Conservation (phyloP, 2,797 vertebrate genomes). For the Tauraco hartlaubi region DNA sequence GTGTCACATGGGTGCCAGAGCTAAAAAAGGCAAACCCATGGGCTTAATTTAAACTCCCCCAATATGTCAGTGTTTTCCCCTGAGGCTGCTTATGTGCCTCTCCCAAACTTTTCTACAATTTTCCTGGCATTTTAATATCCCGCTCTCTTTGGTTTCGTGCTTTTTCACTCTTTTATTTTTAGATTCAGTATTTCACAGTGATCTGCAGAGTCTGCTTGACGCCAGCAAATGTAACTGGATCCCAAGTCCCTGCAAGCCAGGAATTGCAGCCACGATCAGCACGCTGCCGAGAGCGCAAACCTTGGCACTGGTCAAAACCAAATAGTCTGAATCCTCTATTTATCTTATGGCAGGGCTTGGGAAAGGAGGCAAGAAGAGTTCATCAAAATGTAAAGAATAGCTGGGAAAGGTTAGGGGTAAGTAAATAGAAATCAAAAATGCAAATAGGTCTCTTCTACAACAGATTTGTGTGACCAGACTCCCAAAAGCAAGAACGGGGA, state of each 20-base stretch:
- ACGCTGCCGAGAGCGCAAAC: constrained; percentile 14
- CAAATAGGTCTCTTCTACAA: not conserved
- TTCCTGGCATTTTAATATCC: constrained; percentile 27
- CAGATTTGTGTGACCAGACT: not conserved
- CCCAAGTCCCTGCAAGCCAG: constrained; percentile 73
- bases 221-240: constrained; percentile 87
- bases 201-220: constrained; percentile 80
- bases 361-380: not conserved
- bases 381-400: not conserved
- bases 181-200: constrained; percentile 60
- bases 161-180: constrained; percentile 71
- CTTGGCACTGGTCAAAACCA: not conserved
- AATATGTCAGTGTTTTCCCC: not conserved
- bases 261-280: constrained; percentile 72
- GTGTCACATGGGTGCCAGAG: not conserved
- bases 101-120: not conserved
- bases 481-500: not conserved
- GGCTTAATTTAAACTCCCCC: not conserved
- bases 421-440: not conserved
- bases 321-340: not conserved
- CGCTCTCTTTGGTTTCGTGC: not conserved
- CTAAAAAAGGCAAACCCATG: not conserved
- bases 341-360: not conserved
- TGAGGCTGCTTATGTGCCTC: not conserved
- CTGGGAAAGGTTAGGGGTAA: not conserved